A percentile compares a stretch with the other conserved stretches of the same genome.
Conservation (phyloP, 2,888 invertebrate genomes). For the Ochropacha duplaris region DNA sequence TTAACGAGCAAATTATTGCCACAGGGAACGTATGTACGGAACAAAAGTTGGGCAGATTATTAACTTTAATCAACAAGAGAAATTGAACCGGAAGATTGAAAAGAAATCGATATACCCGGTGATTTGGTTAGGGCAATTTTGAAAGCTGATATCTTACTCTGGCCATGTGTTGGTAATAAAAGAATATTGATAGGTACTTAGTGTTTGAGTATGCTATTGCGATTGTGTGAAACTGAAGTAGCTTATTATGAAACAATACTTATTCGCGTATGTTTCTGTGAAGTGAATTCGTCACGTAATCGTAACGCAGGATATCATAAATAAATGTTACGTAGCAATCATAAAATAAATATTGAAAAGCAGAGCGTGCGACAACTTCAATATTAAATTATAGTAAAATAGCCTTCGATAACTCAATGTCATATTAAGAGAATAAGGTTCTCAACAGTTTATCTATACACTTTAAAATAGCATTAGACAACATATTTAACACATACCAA, state of each 20-base stretch:
- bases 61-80: conserved; percentile 53
- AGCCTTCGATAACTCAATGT: too few species aligned
- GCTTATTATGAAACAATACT: conserved; percentile 8
- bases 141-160: conserved; percentile 47
- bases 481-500: not conserved
- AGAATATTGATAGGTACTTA: conserved; percentile 27
- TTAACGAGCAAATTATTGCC: conserved; percentile 56
- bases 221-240: conserved; percentile 23
- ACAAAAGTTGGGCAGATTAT: conserved; percentile 44
- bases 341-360: not conserved
- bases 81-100: conserved; percentile 69
- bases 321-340: not conserved
- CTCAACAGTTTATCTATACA: not conserved
- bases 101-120: conserved; percentile 59
- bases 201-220: conserved; percentile 23
- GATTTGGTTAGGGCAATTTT: conserved; percentile 54
- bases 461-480: not conserved
- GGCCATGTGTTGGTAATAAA: conserved; percentile 37
- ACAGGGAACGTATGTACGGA: conserved; percentile 37
- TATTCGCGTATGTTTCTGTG: not conserved
- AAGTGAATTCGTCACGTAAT: not conserved
- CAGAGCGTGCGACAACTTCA: not conserved
- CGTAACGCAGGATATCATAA: not conserved
- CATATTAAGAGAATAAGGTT: too few species aligned
- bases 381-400: not conserved